These are phyloP conservation scores for Rhincodon typus DNA, from an alignment of 2,797 vertebrate species.

Conservation along the genomic window DNA sequence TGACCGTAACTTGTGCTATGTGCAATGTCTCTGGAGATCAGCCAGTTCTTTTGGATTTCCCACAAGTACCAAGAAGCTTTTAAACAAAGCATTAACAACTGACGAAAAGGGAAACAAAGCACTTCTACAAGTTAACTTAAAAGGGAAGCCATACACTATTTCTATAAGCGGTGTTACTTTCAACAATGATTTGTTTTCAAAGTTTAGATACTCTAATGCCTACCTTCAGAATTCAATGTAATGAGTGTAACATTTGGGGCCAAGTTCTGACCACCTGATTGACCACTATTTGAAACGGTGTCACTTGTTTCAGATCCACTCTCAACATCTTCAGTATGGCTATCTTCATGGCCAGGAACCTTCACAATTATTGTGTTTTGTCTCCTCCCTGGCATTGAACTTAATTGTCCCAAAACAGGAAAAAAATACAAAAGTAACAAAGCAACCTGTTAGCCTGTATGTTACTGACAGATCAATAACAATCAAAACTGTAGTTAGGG, in stretches of 20 bases:
- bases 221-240: constrained; percentile 95
- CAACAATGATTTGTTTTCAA: not conserved
- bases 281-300: constrained; percentile 81
- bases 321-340: constrained; percentile 86
- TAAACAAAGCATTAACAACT: not conserved
- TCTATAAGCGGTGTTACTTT: not conserved
- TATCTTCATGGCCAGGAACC: constrained; percentile 83
- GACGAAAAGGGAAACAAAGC: not conserved
- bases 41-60: not conserved
- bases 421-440: constrained; percentile 5
- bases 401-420: constrained; percentile 45
- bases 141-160: not conserved
- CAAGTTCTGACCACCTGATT: constrained; percentile 65
- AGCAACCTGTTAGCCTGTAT: not conserved
- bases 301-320: constrained; percentile 96
- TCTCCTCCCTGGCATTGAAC: constrained; percentile 74
- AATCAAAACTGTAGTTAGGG: not conserved
- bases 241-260: constrained; percentile 93
- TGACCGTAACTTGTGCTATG: not conserved
- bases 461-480: not conserved
- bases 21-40: not conserved
- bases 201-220: constrained; percentile 29
- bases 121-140: not conserved
- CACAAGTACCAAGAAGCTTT: not conserved
- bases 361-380: constrained; percentile 97